Conservation (phyloP, 2,888 invertebrate genomes). For the Fabriciana adippe region DNA sequence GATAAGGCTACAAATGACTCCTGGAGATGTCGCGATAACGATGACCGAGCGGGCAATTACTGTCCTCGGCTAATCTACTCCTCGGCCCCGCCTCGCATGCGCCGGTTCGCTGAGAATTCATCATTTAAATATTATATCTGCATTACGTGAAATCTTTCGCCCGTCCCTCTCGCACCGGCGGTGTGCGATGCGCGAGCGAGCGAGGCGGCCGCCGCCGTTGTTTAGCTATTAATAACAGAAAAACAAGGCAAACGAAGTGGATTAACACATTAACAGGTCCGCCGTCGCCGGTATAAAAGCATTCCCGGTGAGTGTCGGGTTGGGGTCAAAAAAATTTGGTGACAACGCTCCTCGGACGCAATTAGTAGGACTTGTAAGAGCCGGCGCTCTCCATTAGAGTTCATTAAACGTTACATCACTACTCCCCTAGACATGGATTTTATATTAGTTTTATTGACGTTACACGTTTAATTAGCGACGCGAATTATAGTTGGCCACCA, state of each 20-base stretch:
- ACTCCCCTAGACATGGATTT: slow-evolving; percentile 12
- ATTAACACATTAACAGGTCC: slow-evolving; percentile 78
- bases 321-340: slow-evolving; percentile 51
- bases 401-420: slow-evolving; percentile 25
- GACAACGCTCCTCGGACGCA: slow-evolving; percentile 49
- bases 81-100: slow-evolving; percentile 35
- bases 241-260: slow-evolving; percentile 72
- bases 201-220: slow-evolving; percentile 54
- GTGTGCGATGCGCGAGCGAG: slow-evolving; percentile 41
- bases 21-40: slow-evolving; percentile 30
- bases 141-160: slow-evolving; percentile 23
- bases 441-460: slow-evolving; percentile 16
- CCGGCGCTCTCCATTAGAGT: slow-evolving; percentile 19
- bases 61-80: slow-evolving; percentile 26
- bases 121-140: slow-evolving; percentile 50
- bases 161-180: slow-evolving; percentile 39
- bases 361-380: slow-evolving; percentile 45
- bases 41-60: slow-evolving; percentile 25
- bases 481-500: background rate
- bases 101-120: slow-evolving; percentile 40
- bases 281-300: slow-evolving; percentile 72
- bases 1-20: slow-evolving; percentile 27
- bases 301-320: slow-evolving; percentile 65
- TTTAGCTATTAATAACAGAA: slow-evolving; percentile 72
- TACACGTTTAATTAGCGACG: slow-evolving; percentile 13